Percentiles rank a stretch among this genome's conserved stretches.
phyloP scores from a whole-genome alignment of 92 coral and sea anemone species.

The Meandrina meandrites region DNA sequence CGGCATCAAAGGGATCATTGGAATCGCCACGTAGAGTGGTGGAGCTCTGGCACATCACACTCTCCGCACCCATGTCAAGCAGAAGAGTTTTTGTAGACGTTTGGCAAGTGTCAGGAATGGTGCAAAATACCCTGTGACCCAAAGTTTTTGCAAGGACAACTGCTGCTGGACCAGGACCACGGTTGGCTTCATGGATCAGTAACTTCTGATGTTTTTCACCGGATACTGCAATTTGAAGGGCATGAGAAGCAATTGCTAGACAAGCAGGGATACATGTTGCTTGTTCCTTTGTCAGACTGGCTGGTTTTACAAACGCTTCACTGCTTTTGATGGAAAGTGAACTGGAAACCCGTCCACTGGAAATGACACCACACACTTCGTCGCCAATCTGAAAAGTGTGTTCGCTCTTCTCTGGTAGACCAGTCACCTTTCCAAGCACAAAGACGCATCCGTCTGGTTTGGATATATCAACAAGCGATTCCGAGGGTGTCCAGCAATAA shows the following conservation, averaged over 20 bases:
- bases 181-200: conserved; percentile 59
- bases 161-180: conserved; percentile 57
- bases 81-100: conserved; percentile 18
- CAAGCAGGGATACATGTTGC: conserved; percentile 57
- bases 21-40: neutral
- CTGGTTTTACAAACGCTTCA: conserved; percentile 42
- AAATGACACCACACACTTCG: conserved; percentile 50
- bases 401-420: neutral
- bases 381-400: conserved; percentile 22
- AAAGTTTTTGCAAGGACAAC: conserved; percentile 45
- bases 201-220: neutral
- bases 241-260: conserved; percentile 50
- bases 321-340: conserved; percentile 5
- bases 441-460: conserved; percentile 33
- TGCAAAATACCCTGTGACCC: conserved; percentile 58
- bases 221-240: conserved; percentile 29
- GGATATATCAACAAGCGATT: conserved; percentile 1
- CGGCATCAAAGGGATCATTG: conserved; percentile 30
- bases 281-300: conserved; percentile 35
- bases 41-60: conserved; percentile 27
- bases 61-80: conserved; percentile 32
- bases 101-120: conserved; percentile 28
- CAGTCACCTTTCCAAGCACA: conserved; percentile 28
- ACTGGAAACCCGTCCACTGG: conserved; percentile 43
- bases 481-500: conserved; percentile 23